phyloP scores from a whole-genome alignment of 2,888 invertebrate genomes.

The Elmis aenea region DNA sequence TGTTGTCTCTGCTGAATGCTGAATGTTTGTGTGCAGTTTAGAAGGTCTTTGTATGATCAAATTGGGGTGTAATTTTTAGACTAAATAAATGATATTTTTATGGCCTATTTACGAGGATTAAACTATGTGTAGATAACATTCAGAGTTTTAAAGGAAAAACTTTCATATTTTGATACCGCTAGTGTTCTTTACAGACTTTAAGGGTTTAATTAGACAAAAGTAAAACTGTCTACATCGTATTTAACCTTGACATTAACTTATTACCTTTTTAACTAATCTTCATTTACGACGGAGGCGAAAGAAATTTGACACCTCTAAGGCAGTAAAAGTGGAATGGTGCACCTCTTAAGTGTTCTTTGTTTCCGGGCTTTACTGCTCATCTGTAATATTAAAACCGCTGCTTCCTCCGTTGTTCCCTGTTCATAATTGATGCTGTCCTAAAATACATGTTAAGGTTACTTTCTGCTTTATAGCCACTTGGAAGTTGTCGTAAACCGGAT shows the following conservation, averaged over 20 bases:
- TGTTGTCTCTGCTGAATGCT: too few species aligned
- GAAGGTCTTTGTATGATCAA: too few species aligned
- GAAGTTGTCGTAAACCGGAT: slow-evolving; percentile 1
- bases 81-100: too few species aligned
- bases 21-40: too few species aligned
- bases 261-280: neutral
- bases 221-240: too few species aligned
- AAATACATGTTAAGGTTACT: slow-evolving; percentile 1
- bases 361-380: slow-evolving; percentile 5
- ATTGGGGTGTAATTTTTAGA: too few species aligned
- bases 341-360: slow-evolving; percentile 3
- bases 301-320: slow-evolving; percentile 3
- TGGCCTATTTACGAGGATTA: too few species aligned
- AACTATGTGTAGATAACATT: too few species aligned
- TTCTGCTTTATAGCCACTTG: neutral
- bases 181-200: too few species aligned
- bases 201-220: too few species aligned
- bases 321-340: slow-evolving; percentile 4
- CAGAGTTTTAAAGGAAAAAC: too few species aligned
- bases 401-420: neutral
- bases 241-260: slow-evolving; percentile 7
- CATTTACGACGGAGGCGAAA: neutral
- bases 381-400: slow-evolving; percentile 4
- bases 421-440: slow-evolving; percentile 7
- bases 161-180: too few species aligned